Conservation (phyloP, 2,888 invertebrate genomes). For the Rhaphigaster nebulosa region DNA sequence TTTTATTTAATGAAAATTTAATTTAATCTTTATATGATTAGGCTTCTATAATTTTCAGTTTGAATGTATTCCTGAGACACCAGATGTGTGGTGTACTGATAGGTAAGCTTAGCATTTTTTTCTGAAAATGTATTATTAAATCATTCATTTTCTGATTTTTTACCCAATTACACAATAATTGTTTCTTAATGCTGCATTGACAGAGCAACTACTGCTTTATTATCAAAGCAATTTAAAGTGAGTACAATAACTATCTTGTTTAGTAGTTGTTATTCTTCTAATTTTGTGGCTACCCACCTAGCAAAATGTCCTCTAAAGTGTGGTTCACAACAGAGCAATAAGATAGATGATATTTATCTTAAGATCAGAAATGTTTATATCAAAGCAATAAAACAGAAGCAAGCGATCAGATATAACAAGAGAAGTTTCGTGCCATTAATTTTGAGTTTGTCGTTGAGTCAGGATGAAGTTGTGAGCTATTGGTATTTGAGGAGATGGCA, state of each 20-base stretch:
- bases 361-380: too few relatives aligned
- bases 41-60: conserved; percentile 49
- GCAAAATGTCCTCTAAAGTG: too few relatives aligned
- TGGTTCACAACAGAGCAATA: too few relatives aligned
- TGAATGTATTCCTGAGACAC: conserved; percentile 42
- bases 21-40: conserved; percentile 25
- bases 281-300: background rate
- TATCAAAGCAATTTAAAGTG: conserved; percentile 34
- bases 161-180: background rate
- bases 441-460: too few relatives aligned
- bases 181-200: conserved; percentile 12
- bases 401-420: too few relatives aligned
- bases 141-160: background rate
- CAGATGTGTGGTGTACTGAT: conserved; percentile 52
- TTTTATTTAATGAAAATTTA: background rate
- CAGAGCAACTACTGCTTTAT: conserved; percentile 9
- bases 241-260: background rate
- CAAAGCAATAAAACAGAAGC: too few relatives aligned
- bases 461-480: too few relatives aligned
- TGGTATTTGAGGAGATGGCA: too few relatives aligned
- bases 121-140: background rate
- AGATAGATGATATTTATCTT: too few relatives aligned
- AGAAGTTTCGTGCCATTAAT: too few relatives aligned
- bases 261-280: background rate
- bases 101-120: conserved; percentile 48